Percentiles rank a stretch among this genome's conserved stretches.
These are phyloP conservation scores for Eleginops maclovinus DNA, from an alignment of 2,113 vertebrate genomes.

Conservation along the genomic window DNA sequence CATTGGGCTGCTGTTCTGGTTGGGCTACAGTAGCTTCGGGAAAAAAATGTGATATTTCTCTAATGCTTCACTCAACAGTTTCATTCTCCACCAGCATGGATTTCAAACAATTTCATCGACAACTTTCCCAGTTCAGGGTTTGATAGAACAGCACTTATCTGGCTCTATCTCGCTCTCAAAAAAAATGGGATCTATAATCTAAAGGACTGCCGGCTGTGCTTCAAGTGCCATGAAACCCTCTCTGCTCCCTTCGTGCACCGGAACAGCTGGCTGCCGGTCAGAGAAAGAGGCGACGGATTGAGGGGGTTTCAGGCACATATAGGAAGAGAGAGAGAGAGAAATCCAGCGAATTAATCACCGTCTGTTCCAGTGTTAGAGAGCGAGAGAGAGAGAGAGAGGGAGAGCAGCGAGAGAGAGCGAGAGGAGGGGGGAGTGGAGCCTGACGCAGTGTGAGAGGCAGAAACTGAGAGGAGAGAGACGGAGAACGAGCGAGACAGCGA, in stretches of 20 bases:
- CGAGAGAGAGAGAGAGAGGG: conserved; percentile 5
- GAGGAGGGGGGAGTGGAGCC: conserved; percentile 61
- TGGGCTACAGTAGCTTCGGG: conserved; percentile 22
- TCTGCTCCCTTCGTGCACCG: conserved; percentile 10
- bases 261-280: conserved; percentile 67
- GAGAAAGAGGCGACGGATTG: conserved; percentile 47
- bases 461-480: conserved; percentile 68
- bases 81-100: conserved; percentile 11
- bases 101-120: conserved; percentile 55
- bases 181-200: conserved; percentile 46
- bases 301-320: conserved; percentile 52
- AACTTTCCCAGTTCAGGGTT: conserved; percentile 46
- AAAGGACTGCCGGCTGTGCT: conserved; percentile 54
- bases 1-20: conserved; percentile 31
- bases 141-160: conserved; percentile 36
- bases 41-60: too few relatives aligned
- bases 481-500: conserved; percentile 60
- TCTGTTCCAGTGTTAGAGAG: conserved; percentile 56
- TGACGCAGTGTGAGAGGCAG: conserved; percentile 81
- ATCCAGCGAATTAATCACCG: conserved; percentile 73
- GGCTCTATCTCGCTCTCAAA: conserved; percentile 28
- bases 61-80: neutral
- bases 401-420: conserved; percentile 32
- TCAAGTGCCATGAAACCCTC: conserved; percentile 39
- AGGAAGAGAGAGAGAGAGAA: conserved; percentile 40